Evolutionary conservation across 2,113 vertebrate species (phyloP).

Genomic region (Syngnathus scovelli): DNA sequence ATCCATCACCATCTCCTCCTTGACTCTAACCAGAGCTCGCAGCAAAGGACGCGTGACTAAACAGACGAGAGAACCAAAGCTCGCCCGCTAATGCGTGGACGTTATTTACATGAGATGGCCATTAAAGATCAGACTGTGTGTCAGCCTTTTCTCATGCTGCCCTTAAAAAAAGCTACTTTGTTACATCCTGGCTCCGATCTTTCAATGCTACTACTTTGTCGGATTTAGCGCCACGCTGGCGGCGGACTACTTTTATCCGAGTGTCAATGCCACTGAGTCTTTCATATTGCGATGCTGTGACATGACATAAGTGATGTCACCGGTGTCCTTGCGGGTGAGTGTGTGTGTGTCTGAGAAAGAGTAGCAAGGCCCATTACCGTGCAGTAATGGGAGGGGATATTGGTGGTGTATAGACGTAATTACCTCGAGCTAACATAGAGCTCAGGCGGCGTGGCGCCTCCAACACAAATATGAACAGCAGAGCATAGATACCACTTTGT

Average conservation of each 20-base stretch:
- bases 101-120: constrained; percentile 55
- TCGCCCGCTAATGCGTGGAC: constrained; percentile 28
- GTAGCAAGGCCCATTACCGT: constrained; percentile 58
- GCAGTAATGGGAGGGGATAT: constrained; percentile 70
- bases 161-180: constrained; percentile 20
- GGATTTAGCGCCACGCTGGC: constrained; percentile 30
- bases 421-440: constrained; percentile 62
- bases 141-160: constrained; percentile 21
- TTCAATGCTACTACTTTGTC: constrained; percentile 48
- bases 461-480: constrained; percentile 62
- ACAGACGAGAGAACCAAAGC: constrained; percentile 15
- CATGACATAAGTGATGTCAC: too few relatives aligned
- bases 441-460: constrained; percentile 60
- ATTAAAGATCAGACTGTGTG: constrained; percentile 47
- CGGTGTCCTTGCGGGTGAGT: neutral
- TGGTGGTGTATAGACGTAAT: constrained; percentile 68
- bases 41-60: constrained; percentile 16
- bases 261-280: constrained; percentile 8
- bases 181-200: constrained; percentile 53
- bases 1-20: constrained; percentile 21
- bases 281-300: too few relatives aligned
- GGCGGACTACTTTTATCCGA: constrained; percentile 31
- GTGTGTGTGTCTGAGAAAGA: constrained; percentile 18
- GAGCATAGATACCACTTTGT: constrained; percentile 70
- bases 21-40: constrained; percentile 35